Evolutionary conservation across 2,888 invertebrate genomes (phyloP), one percentile per base, ranked within the genome.

Genomic region (Auanema freiburgensis): DNA sequence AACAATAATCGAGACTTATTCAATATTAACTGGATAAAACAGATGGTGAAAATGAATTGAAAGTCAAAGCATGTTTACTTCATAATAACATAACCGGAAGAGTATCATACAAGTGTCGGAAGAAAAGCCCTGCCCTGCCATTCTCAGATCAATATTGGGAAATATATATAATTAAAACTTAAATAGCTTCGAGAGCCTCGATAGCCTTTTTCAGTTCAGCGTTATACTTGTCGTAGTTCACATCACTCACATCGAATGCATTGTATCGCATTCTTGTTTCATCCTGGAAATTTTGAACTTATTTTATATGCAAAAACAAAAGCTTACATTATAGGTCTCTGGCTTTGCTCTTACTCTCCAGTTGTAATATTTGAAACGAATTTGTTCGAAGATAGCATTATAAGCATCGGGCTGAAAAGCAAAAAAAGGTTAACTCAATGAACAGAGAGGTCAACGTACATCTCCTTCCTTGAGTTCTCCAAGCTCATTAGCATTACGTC

Each of bases 321-420:
- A 23, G 61, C 66, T 56, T 42, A 76, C 94, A 84, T 92, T 94
- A 84, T 90, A 98, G 12, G 89, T 90, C 85, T 98, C 97, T 86
- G 91, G 88, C 86, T 92, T 93, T 41, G 91, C 90, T 63, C 94
- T 88, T 76, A 95, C 87, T 84, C 91, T 92, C 84, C 95, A 91
- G 40, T 91, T 87, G 81, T 89, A 92, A 0, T 89, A 88, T 80
- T 89, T 90, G 85, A 96, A 95, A 75, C 89, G 89, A 33, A 91
- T 89, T 6, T 89, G 88, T 24, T 89, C 88, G 77, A 93, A 90
- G 61, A 90, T 87, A 46, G 88, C 87, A 56, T 89, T 86, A 83
- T 89, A 91, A 5, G 86, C 88, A 1, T 88, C 87, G 14, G 57
- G 57, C 69, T 69, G 40, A 59, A 69, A 42, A 44, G n/a, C 3